Evolutionary conservation across 2,797 vertebrate species (phyloP).

Genomic region (Aplochiton taeniatus): DNA sequence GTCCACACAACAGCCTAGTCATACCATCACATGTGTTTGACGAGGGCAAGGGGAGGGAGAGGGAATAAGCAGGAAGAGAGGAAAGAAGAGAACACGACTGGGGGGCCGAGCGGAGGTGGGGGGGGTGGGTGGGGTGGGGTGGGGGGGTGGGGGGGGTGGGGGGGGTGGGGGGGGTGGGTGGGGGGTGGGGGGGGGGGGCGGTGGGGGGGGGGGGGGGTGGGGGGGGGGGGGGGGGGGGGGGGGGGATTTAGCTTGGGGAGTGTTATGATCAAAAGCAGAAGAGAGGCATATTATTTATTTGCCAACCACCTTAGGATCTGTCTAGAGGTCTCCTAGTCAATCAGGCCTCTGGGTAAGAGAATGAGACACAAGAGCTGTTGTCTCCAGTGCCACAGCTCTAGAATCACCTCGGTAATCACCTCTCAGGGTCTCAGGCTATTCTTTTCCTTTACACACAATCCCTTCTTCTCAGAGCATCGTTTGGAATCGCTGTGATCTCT

Average conservation of each 20-base stretch:
- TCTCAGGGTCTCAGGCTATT: conserved; percentile 25
- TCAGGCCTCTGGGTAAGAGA: not conserved
- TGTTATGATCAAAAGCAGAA: conserved; percentile 44
- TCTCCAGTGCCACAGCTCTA: not conserved
- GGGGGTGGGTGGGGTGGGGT: not conserved
- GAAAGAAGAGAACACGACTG: conserved; percentile 19
- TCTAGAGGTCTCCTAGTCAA: conserved; percentile 11
- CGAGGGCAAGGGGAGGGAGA: not conserved
- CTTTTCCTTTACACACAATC: conserved; percentile 35
- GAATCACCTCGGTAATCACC: conserved; percentile 11
- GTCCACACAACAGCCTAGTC: not conserved
- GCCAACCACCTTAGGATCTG: conserved; percentile 21
- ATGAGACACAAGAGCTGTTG: conserved; percentile 16
- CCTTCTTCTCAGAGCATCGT: conserved; percentile 14
- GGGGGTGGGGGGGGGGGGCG: no score
- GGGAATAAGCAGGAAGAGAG: conserved; percentile 27
- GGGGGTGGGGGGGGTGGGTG: no score
- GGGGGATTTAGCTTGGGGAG: conserved; percentile 50
- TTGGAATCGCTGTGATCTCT: conserved; percentile 19
- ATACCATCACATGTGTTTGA: not conserved
- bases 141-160: not conserved
- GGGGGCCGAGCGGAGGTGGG: conserved; percentile 23
- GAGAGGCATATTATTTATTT: conserved; percentile 30
- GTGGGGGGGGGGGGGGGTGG: no score
- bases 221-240: no score